Conservation (phyloP, 1,140 invertebrate genomes). For the Trachymyrmex septentrionalis region DNA sequence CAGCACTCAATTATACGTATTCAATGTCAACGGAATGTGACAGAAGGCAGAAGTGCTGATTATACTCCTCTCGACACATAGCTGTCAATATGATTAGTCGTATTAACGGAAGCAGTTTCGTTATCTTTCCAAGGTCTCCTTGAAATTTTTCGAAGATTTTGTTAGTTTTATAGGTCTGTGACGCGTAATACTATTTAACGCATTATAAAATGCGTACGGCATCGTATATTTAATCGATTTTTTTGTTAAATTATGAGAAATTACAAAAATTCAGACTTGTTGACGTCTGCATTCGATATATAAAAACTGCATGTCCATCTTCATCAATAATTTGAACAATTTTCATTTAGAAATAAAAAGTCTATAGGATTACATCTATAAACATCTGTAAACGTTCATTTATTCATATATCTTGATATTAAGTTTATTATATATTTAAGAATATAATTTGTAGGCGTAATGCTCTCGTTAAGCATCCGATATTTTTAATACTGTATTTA, state of each 20-base stretch:
- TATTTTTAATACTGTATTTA: background rate
- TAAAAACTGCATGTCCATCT: background rate
- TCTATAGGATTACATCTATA: background rate
- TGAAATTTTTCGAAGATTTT: constrained; percentile 14
- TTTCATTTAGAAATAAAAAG: background rate
- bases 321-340: constrained; percentile 17
- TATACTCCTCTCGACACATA: background rate
- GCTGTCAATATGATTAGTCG: constrained; percentile 45
- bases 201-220: background rate
- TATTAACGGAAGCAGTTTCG: constrained; percentile 30
- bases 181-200: background rate
- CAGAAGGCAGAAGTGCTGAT: constrained; percentile 7
- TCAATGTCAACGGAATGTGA: constrained; percentile 14
- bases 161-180: background rate
- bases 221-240: background rate
- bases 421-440: constrained; percentile 8
- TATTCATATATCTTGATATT: constrained; percentile 11
- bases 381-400: background rate
- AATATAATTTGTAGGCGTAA: background rate
- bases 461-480: background rate
- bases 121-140: constrained; percentile 11
- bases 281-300: background rate
- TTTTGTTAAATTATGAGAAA: background rate
- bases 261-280: background rate
- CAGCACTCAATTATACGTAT: constrained; percentile 2